Evolutionary conservation across 2,797 vertebrate genomes (phyloP), one percentile per base, ranked within the genome.

Genomic region (Hemibagrus guttatus): DNA sequence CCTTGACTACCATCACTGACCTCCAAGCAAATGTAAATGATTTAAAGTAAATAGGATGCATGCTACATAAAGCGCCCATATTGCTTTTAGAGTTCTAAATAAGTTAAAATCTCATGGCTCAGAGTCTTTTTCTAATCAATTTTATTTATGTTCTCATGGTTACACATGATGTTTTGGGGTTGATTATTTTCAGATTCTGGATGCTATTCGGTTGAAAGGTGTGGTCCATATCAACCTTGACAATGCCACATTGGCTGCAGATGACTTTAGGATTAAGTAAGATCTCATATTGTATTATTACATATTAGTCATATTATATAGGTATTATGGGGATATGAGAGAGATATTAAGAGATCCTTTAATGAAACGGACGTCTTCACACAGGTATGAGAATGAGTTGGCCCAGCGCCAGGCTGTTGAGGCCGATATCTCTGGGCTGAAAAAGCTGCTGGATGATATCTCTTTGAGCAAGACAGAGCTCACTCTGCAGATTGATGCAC

Each of bases 181-280:
- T 76, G 26, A 28, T 76, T 54, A 11, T 79, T 79, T 79, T 14
- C 91, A 97, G 96, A 96, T 97, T 85, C 90, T 95, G 91, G 89
- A 72, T 0, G 95, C 96, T n/a, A 94, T 92, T 14, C 92, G 76
- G 0, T 1, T 93, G 76, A 97, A 96, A 0, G 94, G 95, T 0
- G 90, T 89, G 84, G 89, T 97, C 84, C 93, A 96, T 86, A 93
- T 97, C 46, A 87, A 90, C 93, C 94, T 97, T 0, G 96, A 97
- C 91, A 97, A 97, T 0, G 96, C 96, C 85, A 95, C 94, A 90
- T 93, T 97, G 93, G 95, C 97, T 0, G 94, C 96, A 0, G 96
- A 97, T 0, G 97, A 98, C 93, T 97, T 97, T 95, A 94, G 93
- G 49, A 90, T 94, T 88, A 97, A 97, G 97, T 97, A 90, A 95